Percentiles rank a stretch among this genome's conserved stretches.
Conservation (phyloP, 2,888 invertebrate species). For the Elegia similella region DNA sequence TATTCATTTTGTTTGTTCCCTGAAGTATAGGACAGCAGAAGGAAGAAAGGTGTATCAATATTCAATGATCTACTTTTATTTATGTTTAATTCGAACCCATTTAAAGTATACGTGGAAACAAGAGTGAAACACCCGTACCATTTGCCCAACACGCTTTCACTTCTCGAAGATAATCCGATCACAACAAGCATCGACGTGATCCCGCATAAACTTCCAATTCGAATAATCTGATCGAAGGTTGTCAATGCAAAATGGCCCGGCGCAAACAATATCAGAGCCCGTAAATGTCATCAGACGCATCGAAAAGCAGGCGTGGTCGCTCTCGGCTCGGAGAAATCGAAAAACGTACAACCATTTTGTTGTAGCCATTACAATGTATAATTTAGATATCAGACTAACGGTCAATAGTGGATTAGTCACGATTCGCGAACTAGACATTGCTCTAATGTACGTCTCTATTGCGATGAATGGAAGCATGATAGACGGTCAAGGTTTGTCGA, state of each 20-base stretch:
- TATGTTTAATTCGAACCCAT: not conserved
- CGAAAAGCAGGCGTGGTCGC: constrained; percentile 40
- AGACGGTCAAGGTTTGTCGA: constrained; percentile 13
- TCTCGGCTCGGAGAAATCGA: constrained; percentile 41
- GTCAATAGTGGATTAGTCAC: constrained; percentile 55
- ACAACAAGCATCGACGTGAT: constrained; percentile 31
- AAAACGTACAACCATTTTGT: constrained; percentile 44
- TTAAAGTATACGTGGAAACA: constrained; percentile 2
- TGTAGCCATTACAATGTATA: constrained; percentile 49
- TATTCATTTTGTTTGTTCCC: no score
- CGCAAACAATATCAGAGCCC: constrained; percentile 47
- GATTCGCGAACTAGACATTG: constrained; percentile 48
- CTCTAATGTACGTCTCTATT: constrained; percentile 21
- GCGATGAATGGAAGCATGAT: constrained; percentile 7
- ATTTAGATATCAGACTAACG: constrained; percentile 59
- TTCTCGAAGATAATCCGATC: constrained; percentile 35
- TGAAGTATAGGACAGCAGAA: no score
- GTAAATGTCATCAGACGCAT: constrained; percentile 63
- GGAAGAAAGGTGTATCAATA: no score
- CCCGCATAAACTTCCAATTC: constrained; percentile 33
- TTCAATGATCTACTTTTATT: not conserved
- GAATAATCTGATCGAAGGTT: constrained; percentile 48
- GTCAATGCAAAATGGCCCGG: constrained; percentile 51
- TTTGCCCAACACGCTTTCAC: constrained; percentile 32
- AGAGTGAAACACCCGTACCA: constrained; percentile 20